Evolutionary conservation across 2,113 vertebrate species (phyloP), one percentile per base, ranked within the genome.

Genomic region (Etheostoma cragini): DNA sequence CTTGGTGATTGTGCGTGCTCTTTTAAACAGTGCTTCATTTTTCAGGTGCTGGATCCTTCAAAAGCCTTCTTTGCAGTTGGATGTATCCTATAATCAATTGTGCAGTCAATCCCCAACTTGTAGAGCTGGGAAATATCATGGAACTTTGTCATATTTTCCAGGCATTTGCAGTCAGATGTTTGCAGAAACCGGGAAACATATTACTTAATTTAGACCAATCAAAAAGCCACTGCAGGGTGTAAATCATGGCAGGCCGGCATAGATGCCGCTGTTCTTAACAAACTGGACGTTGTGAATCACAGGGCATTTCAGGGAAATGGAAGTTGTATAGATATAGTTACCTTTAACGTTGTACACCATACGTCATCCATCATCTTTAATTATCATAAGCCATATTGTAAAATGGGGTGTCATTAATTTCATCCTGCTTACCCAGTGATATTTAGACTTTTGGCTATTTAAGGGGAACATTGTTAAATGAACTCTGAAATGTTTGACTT

Each of bases 1-100:
- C 19, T 62, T 62, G n/a, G 62, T 83, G 50, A 78, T 77, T 73
- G 35, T 54, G 56, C 11, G 42, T 72, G 68, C n/a, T 24, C 38
- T 54, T 78, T 33, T 73, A n/a, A 70, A n/a, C 26, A 58, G 17
- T 26, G 5, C 52, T 26, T 66, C 2, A 6, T 22, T 82, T 70
- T 57, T 14, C n/a, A 60, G 35, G 15, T 24, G 54, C 46, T 78
- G 14, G 45, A 73, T 76, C 6, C 4, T 76, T 81, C 52, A 60
- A 11, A 3, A 58, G 65, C 42, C 30, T 76, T 6, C 1, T 42
- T 46, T 24, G 21, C 46, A 61, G 24, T 45, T 8, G 0, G 3
- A 8, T 61, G 26, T 53, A 30, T 60, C 2, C 6, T 21, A 22
- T 15, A 63, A 49, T 50, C 30, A 12, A 24, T 6, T 13, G 10